Evolutionary conservation across 2,113 vertebrate genomes (phyloP).

Genomic region (Poeciliopsis retropinna): DNA sequence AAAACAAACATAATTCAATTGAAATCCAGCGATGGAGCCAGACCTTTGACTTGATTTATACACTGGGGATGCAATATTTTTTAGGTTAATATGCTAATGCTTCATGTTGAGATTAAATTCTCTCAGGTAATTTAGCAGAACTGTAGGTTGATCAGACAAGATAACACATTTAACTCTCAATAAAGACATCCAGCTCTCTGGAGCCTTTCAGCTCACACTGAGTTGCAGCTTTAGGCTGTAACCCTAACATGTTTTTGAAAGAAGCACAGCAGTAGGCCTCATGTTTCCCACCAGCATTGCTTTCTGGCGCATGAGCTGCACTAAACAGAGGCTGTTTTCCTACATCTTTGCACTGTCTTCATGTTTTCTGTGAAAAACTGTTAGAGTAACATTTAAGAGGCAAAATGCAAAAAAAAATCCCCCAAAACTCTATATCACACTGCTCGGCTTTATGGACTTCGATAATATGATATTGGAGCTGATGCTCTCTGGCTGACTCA

Average conservation of each 20-base stretch:
- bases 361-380: constrained; percentile 61
- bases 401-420: neutral
- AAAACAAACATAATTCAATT: neutral
- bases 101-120: constrained; percentile 6
- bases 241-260: constrained; percentile 48
- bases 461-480: constrained; percentile 67
- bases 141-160: neutral
- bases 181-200: constrained; percentile 31
- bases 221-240: constrained; percentile 32
- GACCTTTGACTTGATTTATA: neutral
- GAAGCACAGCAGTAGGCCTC: constrained; percentile 56
- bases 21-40: neutral
- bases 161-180: constrained; percentile 5
- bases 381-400: constrained; percentile 45
- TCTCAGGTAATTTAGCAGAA: neutral
- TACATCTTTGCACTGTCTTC: constrained; percentile 31
- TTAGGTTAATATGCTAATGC: neutral
- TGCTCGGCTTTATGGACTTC: constrained; percentile 70
- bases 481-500: constrained; percentile 49
- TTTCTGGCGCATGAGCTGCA: constrained; percentile 34
- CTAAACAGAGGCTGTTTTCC: constrained; percentile 27
- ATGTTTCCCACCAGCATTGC: constrained; percentile 40
- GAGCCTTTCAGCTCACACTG: constrained; percentile 28
- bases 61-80: neutral
- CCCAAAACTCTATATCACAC: constrained; percentile 52